A percentile compares a stretch with the other conserved stretches of the same genome.
Evolutionary conservation across 2,113 vertebrate species (phyloP).

Genomic region (Motacilla tschutschensis): DNA sequence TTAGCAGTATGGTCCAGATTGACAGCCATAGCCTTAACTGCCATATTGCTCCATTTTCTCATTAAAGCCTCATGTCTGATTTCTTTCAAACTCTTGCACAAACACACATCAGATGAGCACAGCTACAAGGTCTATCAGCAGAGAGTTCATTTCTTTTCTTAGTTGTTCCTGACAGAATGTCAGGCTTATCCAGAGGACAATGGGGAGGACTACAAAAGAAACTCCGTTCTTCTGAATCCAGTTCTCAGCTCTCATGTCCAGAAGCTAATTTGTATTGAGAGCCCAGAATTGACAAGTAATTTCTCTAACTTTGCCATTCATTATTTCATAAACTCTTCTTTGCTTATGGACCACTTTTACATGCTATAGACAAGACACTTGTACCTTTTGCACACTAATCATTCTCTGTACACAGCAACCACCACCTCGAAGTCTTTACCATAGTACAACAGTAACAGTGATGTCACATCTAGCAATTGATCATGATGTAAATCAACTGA

Average conservation of each 20-base stretch:
- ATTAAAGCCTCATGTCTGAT: not conserved
- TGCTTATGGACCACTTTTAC: not conserved
- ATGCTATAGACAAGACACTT: accelerated
- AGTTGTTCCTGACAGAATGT: not conserved
- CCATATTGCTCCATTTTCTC: not conserved
- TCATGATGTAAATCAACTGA: not conserved
- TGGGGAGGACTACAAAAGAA: not conserved
- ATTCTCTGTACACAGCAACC: not conserved
- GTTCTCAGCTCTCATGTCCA: not conserved
- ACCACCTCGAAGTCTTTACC: not conserved
- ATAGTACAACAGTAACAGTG: not conserved
- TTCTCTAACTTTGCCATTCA: not conserved
- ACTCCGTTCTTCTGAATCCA: not conserved
- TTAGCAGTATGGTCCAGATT: not conserved
- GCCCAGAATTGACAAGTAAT: not conserved
- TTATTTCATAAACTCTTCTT: not conserved
- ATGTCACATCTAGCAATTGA: not conserved
- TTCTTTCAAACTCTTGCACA: not conserved
- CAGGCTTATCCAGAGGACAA: not conserved
- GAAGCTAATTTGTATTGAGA: not conserved
- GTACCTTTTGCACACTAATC: not conserved
- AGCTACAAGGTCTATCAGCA: not conserved
- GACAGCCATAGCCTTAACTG: not conserved
- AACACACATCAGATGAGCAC: not conserved
- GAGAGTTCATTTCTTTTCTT: not conserved